phyloP scores from a whole-genome alignment of 2,888 invertebrate species.

The Eugnorisma glareosa region DNA sequence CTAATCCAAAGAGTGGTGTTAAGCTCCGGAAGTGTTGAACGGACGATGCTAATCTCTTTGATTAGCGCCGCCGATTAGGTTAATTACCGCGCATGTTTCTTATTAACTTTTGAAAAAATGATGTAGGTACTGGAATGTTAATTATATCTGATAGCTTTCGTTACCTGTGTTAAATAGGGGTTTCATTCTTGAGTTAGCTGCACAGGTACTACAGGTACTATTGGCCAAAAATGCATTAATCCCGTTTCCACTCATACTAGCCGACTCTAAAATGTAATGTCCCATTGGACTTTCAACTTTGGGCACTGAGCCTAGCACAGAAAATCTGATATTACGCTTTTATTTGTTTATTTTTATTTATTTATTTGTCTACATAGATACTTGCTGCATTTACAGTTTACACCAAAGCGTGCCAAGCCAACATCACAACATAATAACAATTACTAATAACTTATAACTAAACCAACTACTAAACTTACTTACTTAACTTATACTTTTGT shows the following conservation, averaged over 20 bases:
- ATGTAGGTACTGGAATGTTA: neutral
- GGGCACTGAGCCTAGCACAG: neutral
- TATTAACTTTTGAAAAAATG: slow-evolving; percentile 17
- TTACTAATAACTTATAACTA: no score
- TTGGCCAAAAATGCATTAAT: neutral
- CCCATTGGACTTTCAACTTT: neutral
- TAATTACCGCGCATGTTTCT: slow-evolving; percentile 31
- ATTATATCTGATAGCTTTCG: neutral
- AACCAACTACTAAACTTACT: no score
- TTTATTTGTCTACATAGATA: no score
- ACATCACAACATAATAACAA: no score
- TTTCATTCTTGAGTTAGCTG: neutral
- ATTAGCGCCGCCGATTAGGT: slow-evolving; percentile 37
- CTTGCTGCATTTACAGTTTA: no score
- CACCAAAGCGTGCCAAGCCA: no score
- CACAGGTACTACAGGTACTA: neutral
- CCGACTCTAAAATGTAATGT: neutral
- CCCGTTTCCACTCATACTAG: neutral
- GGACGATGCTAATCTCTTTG: slow-evolving; percentile 30
- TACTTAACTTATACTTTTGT: no score
- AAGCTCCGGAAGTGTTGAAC: slow-evolving; percentile 34
- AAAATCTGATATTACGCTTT: neutral
- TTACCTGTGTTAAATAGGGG: neutral
- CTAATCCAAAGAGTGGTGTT: neutral
- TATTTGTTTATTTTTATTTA: no score